Conservation (phyloP, 2,888 invertebrate genomes). For the Drosophila sordidula region DNA sequence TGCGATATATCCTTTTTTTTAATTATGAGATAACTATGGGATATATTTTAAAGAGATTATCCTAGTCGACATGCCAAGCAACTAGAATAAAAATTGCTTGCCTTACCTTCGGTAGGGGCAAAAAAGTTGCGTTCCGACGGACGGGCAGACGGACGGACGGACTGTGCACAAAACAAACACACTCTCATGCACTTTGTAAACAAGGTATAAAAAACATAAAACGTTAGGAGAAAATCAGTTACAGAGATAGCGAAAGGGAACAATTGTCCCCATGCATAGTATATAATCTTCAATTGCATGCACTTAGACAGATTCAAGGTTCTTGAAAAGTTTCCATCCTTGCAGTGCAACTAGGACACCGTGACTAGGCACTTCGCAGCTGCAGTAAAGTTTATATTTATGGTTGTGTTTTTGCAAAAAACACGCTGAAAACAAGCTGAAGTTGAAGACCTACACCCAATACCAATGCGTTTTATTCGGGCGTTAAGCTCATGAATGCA, state of each 20-base stretch:
- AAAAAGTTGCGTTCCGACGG: no score
- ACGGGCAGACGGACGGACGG: no score
- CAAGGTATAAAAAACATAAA: no score
- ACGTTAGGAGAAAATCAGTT: conserved; percentile 19
- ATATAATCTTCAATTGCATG: conserved; percentile 54
- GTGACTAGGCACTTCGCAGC: conserved; percentile 24
- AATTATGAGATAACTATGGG: no score
- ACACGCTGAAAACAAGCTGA: conserved; percentile 52
- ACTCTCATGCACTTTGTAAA: no score
- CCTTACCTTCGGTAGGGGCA: no score
- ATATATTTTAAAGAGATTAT: no score
- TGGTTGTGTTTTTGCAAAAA: conserved; percentile 60
- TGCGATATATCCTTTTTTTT: no score
- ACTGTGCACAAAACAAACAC: no score
- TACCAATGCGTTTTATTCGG: conserved; percentile 25
- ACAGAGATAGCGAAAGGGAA: conserved; percentile 25
- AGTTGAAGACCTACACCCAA: conserved; percentile 20
- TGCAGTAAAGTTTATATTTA: conserved; percentile 62
- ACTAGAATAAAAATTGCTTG: no score
- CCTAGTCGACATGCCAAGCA: no score
- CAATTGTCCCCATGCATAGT: conserved; percentile 21
- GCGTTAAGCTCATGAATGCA: conserved; percentile 42
- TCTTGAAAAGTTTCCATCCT: conserved; percentile 36
- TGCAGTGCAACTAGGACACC: neutral
- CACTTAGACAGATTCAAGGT: conserved; percentile 54